These are phyloP conservation scores for Hipparchia semele DNA, from an alignment of 2,888 invertebrate species.

Conservation along the genomic window DNA sequence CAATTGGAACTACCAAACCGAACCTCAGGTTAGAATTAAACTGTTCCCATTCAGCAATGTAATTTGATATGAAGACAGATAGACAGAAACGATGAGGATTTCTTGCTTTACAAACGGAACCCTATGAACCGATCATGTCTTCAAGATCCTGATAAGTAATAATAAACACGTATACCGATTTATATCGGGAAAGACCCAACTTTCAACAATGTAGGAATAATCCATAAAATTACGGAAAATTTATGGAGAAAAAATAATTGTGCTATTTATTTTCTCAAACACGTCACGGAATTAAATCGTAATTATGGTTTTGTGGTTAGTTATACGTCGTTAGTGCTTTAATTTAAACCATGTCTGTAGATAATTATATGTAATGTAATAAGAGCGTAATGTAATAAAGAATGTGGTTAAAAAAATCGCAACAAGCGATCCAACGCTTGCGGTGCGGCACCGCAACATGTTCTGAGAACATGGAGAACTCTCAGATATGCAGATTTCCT, in stretches of 20 bases:
- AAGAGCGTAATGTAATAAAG: background rate
- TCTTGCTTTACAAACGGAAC: background rate
- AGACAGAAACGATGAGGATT: no score
- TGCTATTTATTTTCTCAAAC: background rate
- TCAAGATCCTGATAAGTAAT: background rate
- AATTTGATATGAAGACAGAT: no score
- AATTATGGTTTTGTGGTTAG: slow-evolving; percentile 5
- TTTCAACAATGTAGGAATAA: background rate
- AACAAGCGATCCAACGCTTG: no score
- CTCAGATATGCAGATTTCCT: no score
- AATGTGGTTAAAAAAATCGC: background rate
- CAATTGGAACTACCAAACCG: slow-evolving; percentile 77
- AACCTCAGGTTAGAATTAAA: slow-evolving; percentile 53
- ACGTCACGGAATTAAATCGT: slow-evolving; percentile 7
- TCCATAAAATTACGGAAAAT: slow-evolving; percentile 2
- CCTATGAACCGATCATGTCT: no score
- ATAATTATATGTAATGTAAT: background rate
- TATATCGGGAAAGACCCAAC: slow-evolving; percentile 17
- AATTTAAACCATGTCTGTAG: background rate
- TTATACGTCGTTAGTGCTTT: background rate
- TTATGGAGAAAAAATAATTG: slow-evolving; percentile 5
- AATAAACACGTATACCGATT: background rate
- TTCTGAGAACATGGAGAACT: no score
- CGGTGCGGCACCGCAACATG: no score
- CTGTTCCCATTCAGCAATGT: background rate